Evolutionary conservation across 2,797 vertebrate genomes (phyloP), one percentile per base, ranked within the genome.

Genomic region (Bovichtus diacanthus): DNA sequence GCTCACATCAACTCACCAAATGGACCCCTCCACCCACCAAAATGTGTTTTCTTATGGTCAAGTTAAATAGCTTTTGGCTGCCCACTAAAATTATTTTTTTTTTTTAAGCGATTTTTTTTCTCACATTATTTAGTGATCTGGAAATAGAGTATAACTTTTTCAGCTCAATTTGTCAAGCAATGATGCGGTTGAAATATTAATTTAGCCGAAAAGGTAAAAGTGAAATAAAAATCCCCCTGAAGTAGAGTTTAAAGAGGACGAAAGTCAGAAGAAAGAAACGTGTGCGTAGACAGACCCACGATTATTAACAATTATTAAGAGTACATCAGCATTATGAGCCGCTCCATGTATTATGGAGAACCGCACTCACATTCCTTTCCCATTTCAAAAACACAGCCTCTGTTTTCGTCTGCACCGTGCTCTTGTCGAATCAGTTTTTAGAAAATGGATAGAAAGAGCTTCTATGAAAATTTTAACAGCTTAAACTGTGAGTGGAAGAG

Each of bases 1-100:
- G 79, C 88, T 97, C 95, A 95, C 81, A 91, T 97, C 96, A 96
- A 86, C 88, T 87, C 84, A 60, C 75, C 84, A 85, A 94, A 93
- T 92, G 90, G 91, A 89, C 92, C 93, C 86, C 89, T 91, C 92
- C 85, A 77, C 82, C 84, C 87, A 93, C 89, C 91, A 89, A 87
- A 87, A 88, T 94, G 88, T 91, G 87, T 89, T 93, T 94, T 93
- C 60, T 56, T 10, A 2, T 25, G 18, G n/a, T n/a, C 41, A 44
- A 15, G 87, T 90, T 65, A 31, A 72, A 64, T 54, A 39, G 63
- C 36, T 86, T 88, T 73, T 70, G 62, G 70, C 53, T 72, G 53
- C 31, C 80, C 61, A 39, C 12, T 46, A 1, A 66, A 59, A 75
- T 72, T 69, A 64, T 60, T 73, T n/a, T n/a, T n/a, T n/a, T n/a